Percentiles rank a stretch among this genome's conserved stretches.
Evolutionary conservation across 2,888 invertebrate genomes (phyloP).

Genomic region (Ophioninae sp.): DNA sequence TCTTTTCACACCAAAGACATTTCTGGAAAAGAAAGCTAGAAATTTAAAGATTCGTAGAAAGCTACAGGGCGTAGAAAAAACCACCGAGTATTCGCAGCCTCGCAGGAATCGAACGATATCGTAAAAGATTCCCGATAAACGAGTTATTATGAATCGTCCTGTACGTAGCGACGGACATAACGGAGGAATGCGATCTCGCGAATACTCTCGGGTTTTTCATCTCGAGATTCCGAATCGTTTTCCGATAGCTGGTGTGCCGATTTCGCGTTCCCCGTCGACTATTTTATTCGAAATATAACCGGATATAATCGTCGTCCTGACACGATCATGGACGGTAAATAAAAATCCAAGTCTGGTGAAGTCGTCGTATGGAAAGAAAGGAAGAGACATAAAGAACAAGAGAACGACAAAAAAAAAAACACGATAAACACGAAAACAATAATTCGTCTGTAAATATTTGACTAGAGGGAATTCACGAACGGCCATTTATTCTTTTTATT

Average conservation of each 20-base stretch:
- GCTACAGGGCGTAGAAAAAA: background rate
- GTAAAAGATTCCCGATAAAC: background rate
- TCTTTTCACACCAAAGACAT: no score
- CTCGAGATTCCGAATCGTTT: slow-evolving; percentile 73
- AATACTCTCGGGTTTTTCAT: slow-evolving; percentile 68
- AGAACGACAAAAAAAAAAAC: background rate
- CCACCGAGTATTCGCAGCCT: no score
- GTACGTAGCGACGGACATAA: slow-evolving; percentile 27
- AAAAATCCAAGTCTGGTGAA: slow-evolving; percentile 16
- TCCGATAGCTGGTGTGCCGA: slow-evolving; percentile 71
- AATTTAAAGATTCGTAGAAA: no score
- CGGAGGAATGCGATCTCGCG: slow-evolving; percentile 49
- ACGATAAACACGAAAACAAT: background rate
- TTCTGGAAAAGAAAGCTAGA: no score
- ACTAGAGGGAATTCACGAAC: background rate
- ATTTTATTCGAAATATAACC: slow-evolving; percentile 70
- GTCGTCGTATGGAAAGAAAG: background rate
- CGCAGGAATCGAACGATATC: no score
- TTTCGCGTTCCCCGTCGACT: slow-evolving; percentile 67
- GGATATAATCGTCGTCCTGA: slow-evolving; percentile 53
- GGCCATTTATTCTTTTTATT: background rate
- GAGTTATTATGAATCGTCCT: slow-evolving; percentile 13
- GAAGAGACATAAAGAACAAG: background rate
- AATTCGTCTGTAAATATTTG: background rate
- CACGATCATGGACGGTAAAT: slow-evolving; percentile 29